Evolutionary conservation across 2,797 vertebrate genomes (phyloP).

Genomic region (Sarcophilus harrisii): DNA sequence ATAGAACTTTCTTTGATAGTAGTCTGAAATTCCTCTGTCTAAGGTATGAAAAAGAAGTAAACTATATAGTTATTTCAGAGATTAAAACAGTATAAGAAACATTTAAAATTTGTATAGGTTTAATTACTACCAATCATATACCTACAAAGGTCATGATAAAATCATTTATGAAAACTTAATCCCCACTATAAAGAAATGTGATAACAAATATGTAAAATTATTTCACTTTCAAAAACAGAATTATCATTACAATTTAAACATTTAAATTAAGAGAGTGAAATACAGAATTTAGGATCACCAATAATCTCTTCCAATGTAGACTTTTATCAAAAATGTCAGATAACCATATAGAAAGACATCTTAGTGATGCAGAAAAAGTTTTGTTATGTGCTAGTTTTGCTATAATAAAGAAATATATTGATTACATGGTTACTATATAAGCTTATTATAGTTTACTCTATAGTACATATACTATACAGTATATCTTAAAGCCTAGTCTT

Average conservation of each 20-base stretch:
- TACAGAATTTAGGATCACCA: not conserved
- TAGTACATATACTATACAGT: no score
- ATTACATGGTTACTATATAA: not conserved
- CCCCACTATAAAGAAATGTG: not conserved
- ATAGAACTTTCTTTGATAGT: slow-evolving; percentile 66
- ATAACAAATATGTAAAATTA: not conserved
- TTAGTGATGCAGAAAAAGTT: not conserved
- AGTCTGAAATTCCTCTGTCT: slow-evolving; percentile 80
- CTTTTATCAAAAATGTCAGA: not conserved
- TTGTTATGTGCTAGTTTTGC: not conserved
- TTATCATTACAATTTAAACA: not conserved
- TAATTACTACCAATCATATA: not conserved
- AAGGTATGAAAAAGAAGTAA: slow-evolving; percentile 67
- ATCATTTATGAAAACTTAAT: no score
- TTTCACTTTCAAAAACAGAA: not conserved
- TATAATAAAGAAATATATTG: not conserved
- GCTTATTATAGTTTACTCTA: no score
- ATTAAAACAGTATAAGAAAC: not conserved
- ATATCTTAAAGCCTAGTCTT: not conserved
- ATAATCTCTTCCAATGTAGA: not conserved
- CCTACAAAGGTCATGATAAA: no score
- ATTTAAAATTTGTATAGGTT: not conserved
- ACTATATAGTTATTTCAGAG: not conserved
- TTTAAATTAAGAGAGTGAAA: not conserved
- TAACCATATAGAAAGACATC: not conserved